phyloP scores from a whole-genome alignment of 1,140 invertebrate species.

The Pseudomyrmex concolor region DNA sequence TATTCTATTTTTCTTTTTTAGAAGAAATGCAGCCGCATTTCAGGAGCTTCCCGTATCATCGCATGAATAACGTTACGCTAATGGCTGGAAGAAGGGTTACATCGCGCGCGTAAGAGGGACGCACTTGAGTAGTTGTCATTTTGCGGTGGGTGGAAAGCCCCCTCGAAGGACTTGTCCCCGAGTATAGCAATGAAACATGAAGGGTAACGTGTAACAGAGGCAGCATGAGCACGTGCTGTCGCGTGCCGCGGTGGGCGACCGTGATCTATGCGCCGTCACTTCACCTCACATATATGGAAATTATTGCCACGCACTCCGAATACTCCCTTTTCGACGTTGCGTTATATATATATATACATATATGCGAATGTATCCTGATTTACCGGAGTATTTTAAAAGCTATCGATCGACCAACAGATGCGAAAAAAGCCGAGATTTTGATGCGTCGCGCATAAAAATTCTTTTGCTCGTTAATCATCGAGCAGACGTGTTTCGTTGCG shows the following conservation, averaged over 20 bases:
- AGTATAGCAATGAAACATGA: conserved; percentile 52
- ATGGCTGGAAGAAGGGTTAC: conserved; percentile 79
- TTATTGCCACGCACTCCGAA: conserved; percentile 80
- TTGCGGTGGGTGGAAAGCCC: conserved; percentile 78
- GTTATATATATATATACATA: conserved; percentile 52
- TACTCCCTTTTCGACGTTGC: conserved; percentile 76
- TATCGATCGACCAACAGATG: conserved; percentile 63
- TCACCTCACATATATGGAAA: conserved; percentile 77
- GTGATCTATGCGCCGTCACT: conserved; percentile 81
- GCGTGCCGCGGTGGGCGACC: conserved; percentile 78
- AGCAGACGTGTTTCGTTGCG: conserved; percentile 29
- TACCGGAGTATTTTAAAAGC: conserved; percentile 72
- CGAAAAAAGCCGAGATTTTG: conserved; percentile 30
- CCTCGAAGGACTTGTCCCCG: conserved; percentile 55
- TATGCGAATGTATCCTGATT: conserved; percentile 62
- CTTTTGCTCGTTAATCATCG: conserved; percentile 59
- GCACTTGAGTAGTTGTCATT: conserved; percentile 79
- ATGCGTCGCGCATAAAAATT: conserved; percentile 49
- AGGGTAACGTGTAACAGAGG: neutral
- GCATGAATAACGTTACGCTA: conserved; percentile 75
- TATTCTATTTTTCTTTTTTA: neutral
- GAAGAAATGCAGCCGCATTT: conserved; percentile 5
- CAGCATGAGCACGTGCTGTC: conserved; percentile 79
- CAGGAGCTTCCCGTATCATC: conserved; percentile 54
- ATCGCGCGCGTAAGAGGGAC: conserved; percentile 67